Base-by-base conservation (phyloP, 1,140 invertebrate genomes). In the Marisa cornuarietis region DNA sequence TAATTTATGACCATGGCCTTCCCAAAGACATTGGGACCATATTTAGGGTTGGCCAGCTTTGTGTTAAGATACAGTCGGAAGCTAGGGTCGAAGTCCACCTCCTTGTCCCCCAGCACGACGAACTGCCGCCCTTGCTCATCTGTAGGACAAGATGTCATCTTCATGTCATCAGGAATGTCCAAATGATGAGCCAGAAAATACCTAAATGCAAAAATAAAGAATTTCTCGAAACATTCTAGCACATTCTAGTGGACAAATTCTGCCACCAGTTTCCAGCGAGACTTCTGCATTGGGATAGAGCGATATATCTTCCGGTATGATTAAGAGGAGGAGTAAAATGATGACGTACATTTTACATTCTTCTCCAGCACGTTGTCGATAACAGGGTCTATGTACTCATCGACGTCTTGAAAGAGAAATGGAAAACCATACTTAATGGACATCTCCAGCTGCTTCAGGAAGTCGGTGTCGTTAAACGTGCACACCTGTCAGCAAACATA, bases 1-100 rank as follows among this genome's bases (percentile, higher is more conserved):
- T 96, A 97, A 90, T 97, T 97, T 61, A 97, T 96, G 20, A 97
- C 94, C 78, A 94, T 92, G 0, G 95, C 94, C 88, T 95, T 96
- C 0, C 96, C 94, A 88, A 95, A 97, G 0, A 95, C 93, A 13
- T 95, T 93, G 2, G 96, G 94, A 88, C 95, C 94, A 79, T 96
- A 95, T 82, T 93, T 93, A 2, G 96, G 96, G 92, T 97, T 97
- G 1, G 95, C 91, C 42, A 96, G 91, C 90, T 96, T 97, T 1
- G 96, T 96, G 20, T 95, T 96, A 26, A 97, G 91, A 87, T 97
- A 97, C 86, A 97, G 91, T 65, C 95, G 92, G 89, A 97, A 97
- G 84, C 94, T 94, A 0, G 93, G 93, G 91, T 97, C 95, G 88
- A 94, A 96, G 78, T 90, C 89, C 20, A 90, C 86, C 76, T 90